Conservation (phyloP, 2,888 invertebrate genomes). For the Limnephilus rhombicus region DNA sequence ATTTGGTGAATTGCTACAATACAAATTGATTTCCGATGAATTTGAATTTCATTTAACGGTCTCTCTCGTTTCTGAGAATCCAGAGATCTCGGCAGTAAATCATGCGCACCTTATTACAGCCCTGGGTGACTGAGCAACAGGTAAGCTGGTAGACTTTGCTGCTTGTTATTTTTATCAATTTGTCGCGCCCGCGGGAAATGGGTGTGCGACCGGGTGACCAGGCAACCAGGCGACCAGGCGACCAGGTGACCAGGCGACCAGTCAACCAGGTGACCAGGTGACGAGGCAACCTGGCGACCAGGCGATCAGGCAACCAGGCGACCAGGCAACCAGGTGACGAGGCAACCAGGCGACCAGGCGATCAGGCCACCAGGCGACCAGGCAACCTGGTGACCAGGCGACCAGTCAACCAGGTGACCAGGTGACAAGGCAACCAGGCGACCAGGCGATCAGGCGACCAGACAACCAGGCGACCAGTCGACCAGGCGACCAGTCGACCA, state of each 20-base stretch:
- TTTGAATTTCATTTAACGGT: not conserved
- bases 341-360: no score
- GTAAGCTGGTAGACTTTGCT: not conserved
- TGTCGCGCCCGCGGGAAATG: not conserved
- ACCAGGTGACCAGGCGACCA: not conserved
- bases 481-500: no score
- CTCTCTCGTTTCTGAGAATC: not conserved
- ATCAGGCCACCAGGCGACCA: no score
- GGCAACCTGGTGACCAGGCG: not conserved
- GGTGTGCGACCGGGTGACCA: not conserved
- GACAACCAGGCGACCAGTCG: no score
- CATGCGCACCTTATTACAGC: not conserved
- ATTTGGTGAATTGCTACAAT: not conserved
- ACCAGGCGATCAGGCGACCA: no score
- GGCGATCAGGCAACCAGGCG: no score
- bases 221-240: not conserved
- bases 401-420: no score
- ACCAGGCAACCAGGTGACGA: no score
- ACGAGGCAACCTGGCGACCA: no score
- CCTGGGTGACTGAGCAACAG: not conserved
- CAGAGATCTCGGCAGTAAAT: not conserved
- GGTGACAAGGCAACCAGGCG: no score
- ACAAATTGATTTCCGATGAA: not conserved
- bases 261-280: no score
- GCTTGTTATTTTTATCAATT: constrained; percentile 1